Evolutionary conservation across 2,113 vertebrate genomes (phyloP), one percentile per base, ranked within the genome.

Genomic region (Anser brachyrhynchus): DNA sequence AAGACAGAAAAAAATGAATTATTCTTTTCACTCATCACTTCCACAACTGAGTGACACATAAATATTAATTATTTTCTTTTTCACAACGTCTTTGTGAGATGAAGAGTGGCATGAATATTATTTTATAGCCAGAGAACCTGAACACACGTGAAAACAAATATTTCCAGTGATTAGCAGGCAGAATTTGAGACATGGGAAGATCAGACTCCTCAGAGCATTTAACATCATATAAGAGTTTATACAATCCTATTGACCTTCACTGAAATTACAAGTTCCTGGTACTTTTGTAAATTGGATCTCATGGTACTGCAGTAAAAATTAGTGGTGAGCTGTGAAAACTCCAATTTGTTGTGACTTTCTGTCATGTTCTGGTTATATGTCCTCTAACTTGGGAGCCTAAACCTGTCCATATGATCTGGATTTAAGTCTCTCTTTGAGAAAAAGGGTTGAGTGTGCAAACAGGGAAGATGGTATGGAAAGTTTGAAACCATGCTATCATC

Each of bases 51-150:
- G 31, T 51, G 33, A 44, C 15, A 84, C 2, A 64, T 28, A 87
- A 51, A 64, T 75, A 81, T n/a, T 82, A 81, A 70, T 44, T 79
- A 43, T 90, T 84, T 86, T 84, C 23, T 22, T 78, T 90, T 93
- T 87, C 35, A 92, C 19, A 37, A 26, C 4, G 26, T 35, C 39
- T 64, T 73, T 79, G 16, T 73, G 26, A 85, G 15, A 13, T 54
- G 43, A 75, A 65, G 20, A 57, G 10, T 18, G 13, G 4, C 0
- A 1, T 39, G 39, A 72, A n/a, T 44, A 39, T 46, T 57, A 57
- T 39, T 57, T 46, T 75, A 33, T 37, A 75, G 21, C 11, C 19
- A 55, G 39, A 37, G 17, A 59, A 21, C 25, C 70, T 61, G 35
- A 57, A 90, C 20, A 29, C 8, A 39, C 7, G 5, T 43, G 23